Evolutionary conservation across 2,797 vertebrate genomes (phyloP), one percentile per base, ranked within the genome.

Genomic region (Limnodromus scolopaceus): DNA sequence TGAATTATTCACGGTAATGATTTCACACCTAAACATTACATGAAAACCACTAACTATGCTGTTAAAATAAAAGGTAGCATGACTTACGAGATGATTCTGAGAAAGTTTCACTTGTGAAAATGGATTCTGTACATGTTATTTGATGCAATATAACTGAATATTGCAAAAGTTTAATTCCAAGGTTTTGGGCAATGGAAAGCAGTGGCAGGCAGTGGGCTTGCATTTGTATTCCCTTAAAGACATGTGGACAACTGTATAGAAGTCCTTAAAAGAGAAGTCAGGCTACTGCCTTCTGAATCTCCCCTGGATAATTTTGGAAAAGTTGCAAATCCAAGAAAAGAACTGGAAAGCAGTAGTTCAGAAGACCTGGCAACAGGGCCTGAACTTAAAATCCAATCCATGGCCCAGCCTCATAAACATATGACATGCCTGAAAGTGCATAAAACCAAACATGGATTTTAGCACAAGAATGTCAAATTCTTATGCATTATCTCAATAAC

Each of bases 1-100:
- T 79, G 60, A 83, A 83, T 92, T 70, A 90, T 77, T 95, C 57
- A 80, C 23, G 18, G 32, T n/a, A 38, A 87, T 58, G 87, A 86
- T 82, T 91, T 92, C 77, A 71, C 39, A 70, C 39, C 43, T 94
- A 88, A 96, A 72, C 10, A 20, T 43, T 90, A 65, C 45, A 39
- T 71, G 66, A 87, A 77, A 84, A 41, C 46, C 20, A 68, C 24
- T 74, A 91, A 61, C 63, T 68, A 51, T 78, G 34, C 32, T 88
- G 58, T 79, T 87, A 87, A 94, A 96, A 80, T 53, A 68, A 55
- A 69, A 84, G 63, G 55, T 30, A 74, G 20, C 17, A 89, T 61
- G 70, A 68, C 36, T 88, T 68, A 54, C 27, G 63, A 76, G 75
- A 25, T 76, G 49, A 51, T 77, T 74, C 60, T 28, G 49, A 90